phyloP scores from a whole-genome alignment of 2,113 vertebrate genomes.

The Lathamus discolor region DNA sequence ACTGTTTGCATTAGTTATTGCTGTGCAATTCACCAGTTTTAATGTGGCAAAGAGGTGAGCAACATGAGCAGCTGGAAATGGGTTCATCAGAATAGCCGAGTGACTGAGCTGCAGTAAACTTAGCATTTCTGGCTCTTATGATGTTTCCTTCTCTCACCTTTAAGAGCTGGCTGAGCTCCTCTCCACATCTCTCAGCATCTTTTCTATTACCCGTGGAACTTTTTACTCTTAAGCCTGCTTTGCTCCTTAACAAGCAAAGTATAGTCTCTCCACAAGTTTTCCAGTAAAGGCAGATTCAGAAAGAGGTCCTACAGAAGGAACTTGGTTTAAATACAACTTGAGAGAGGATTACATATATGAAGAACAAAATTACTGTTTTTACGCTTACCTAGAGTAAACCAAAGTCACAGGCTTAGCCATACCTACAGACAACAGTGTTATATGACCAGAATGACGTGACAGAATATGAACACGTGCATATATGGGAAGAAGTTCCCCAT shows the following conservation, averaged over 20 bases:
- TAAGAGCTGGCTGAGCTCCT: background rate
- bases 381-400: background rate
- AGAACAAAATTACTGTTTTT: background rate
- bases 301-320: background rate
- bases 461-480: background rate
- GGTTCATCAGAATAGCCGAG: background rate
- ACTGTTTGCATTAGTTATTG: background rate
- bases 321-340: background rate
- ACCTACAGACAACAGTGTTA: background rate
- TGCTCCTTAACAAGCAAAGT: background rate
- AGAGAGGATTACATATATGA: background rate
- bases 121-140: background rate
- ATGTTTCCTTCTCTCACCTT: background rate
- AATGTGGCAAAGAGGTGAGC: background rate
- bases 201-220: background rate
- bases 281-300: background rate
- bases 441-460: background rate
- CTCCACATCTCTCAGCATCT: background rate
- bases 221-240: background rate
- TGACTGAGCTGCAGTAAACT: background rate
- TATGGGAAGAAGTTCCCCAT: rapidly evolving
- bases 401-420: background rate
- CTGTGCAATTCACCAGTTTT: background rate
- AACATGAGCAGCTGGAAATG: background rate
- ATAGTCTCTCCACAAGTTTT: background rate